phyloP scores from a whole-genome alignment of 2,797 vertebrate genomes.

The Vultur gryphus region DNA sequence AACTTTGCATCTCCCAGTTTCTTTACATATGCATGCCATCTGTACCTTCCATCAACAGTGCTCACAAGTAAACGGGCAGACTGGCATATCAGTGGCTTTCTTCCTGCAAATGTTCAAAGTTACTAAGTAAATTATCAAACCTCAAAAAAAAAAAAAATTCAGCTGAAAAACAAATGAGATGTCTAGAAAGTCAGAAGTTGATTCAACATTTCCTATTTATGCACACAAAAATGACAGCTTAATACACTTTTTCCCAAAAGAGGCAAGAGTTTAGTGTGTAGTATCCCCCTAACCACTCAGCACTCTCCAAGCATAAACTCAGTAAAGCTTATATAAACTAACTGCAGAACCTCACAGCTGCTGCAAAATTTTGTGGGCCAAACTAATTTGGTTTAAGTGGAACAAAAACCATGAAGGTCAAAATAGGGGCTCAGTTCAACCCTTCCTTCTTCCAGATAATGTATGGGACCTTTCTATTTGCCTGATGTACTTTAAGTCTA shows the following conservation, averaged over 20 bases:
- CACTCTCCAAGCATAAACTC: constrained; percentile 56
- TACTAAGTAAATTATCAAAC: background rate
- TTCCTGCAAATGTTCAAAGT: background rate
- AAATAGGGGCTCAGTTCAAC: background rate
- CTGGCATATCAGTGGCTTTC: constrained; percentile 21
- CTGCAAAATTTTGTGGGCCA: constrained; percentile 33
- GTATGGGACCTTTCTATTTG: background rate
- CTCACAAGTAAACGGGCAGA: background rate
- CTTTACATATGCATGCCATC: background rate
- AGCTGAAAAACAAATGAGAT: constrained; percentile 39
- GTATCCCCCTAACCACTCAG: constrained; percentile 34
- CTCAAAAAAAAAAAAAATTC: background rate
- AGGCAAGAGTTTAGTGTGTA: constrained; percentile 29
- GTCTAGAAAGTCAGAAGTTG: constrained; percentile 44
- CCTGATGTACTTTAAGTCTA: background rate
- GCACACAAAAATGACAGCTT: constrained; percentile 50
- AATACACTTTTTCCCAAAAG: constrained; percentile 49
- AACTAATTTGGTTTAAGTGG: constrained; percentile 32
- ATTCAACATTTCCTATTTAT: constrained; percentile 58
- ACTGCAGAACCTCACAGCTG: constrained; percentile 56
- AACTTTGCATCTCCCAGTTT: background rate
- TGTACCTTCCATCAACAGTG: background rate
- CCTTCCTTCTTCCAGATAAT: background rate
- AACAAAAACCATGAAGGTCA: constrained; percentile 5
- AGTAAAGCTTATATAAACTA: constrained; percentile 58